Percentiles rank a stretch among this genome's conserved stretches.
Conservation (phyloP, 2,888 invertebrate genomes). For the Aphidoletes aphidimyza region DNA sequence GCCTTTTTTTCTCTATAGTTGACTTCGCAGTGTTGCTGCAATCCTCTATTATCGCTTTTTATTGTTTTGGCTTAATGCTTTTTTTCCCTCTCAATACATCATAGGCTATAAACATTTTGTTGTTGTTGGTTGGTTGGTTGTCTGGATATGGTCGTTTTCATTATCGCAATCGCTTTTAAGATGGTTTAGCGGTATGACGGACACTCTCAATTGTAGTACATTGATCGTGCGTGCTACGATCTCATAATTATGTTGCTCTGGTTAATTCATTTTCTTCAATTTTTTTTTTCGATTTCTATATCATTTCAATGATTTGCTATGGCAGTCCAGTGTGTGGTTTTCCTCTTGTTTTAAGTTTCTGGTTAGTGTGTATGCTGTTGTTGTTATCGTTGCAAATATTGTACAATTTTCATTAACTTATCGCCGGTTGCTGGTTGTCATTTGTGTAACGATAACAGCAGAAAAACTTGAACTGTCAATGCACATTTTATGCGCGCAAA, state of each 20-base stretch:
- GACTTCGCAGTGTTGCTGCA: background rate
- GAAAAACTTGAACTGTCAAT: too few species aligned
- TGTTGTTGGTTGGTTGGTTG: too few species aligned
- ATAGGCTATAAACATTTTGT: too few species aligned
- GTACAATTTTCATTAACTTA: too few species aligned
- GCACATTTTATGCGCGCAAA: too few species aligned
- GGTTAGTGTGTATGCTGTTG: background rate
- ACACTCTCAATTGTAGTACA: slow-evolving; percentile 1
- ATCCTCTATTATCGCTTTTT: background rate
- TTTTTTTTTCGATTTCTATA: background rate
- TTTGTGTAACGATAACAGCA: too few species aligned
- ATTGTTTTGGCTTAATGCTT: background rate
- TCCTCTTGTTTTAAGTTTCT: background rate
- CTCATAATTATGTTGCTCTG: background rate
- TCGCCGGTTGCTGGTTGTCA: too few species aligned
- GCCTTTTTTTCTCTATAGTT: background rate
- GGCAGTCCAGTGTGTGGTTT: too few species aligned
- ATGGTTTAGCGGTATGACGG: background rate
- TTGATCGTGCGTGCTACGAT: slow-evolving; percentile 20
- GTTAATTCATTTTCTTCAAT: background rate
- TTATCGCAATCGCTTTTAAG: background rate
- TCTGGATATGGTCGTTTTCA: background rate
- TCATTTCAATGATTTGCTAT: background rate
- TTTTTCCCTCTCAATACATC: too few species aligned
- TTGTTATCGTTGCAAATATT: too few species aligned